Evolutionary conservation across 2,797 vertebrate genomes (phyloP).

Genomic region (Ptychobarbus kaznakovi): DNA sequence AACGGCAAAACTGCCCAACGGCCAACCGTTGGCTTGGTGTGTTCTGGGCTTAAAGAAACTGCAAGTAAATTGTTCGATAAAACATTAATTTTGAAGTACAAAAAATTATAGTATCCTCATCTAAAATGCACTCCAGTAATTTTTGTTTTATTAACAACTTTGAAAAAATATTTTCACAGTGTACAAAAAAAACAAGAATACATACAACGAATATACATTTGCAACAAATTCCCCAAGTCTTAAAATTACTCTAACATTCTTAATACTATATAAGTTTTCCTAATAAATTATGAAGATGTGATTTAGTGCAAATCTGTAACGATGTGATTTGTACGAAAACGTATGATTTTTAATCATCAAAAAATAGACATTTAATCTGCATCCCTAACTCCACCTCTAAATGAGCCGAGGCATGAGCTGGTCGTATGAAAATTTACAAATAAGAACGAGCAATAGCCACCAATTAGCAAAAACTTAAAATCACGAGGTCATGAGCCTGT

Average conservation of each 20-base stretch:
- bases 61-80: neutral
- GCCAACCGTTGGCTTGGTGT: too few species aligned
- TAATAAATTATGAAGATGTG: neutral
- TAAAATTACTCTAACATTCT: neutral
- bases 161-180: too few species aligned
- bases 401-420: neutral
- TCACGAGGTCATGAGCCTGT: neutral
- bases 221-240: neutral
- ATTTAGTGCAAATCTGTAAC: neutral
- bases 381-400: neutral
- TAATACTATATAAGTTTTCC: neutral
- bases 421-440: neutral
- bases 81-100: neutral
- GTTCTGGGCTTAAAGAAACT: neutral
- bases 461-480: neutral
- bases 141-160: too few species aligned
- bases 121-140: too few species aligned
- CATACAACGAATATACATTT: neutral
- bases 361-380: neutral
- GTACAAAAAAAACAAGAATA: neutral
- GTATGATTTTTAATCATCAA: neutral
- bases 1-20: too few species aligned
- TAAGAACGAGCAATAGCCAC: neutral
- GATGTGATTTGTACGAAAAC: neutral
- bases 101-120: neutral